Percentiles rank a stretch among this genome's conserved stretches.
These are phyloP conservation scores for Malthinus seriepunctatus DNA, from an alignment of 2,888 invertebrate genomes.

Conservation along the genomic window DNA sequence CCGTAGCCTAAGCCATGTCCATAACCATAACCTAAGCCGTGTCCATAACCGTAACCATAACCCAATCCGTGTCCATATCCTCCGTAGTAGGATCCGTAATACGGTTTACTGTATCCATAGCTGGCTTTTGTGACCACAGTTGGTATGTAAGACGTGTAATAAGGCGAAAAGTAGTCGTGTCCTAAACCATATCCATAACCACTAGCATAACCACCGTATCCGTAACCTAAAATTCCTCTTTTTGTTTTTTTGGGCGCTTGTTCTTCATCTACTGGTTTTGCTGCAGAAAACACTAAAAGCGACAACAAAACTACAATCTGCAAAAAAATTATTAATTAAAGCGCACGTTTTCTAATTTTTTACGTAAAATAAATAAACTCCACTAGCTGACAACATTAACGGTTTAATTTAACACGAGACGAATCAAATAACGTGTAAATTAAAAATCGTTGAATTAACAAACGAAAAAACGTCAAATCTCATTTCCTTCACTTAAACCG, in stretches of 20 bases:
- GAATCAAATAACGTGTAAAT: background rate
- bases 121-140: slow-evolving; percentile 25
- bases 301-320: slow-evolving; percentile 23
- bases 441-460: background rate
- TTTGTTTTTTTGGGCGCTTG: slow-evolving; percentile 40
- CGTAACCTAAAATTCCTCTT: slow-evolving; percentile 39
- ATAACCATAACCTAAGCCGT: slow-evolving; percentile 22
- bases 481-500: no score
- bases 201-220: slow-evolving; percentile 31
- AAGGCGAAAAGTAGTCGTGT: slow-evolving; percentile 22
- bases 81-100: slow-evolving; percentile 12
- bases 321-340: background rate
- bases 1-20: slow-evolving; percentile 24
- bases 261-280: slow-evolving; percentile 33
- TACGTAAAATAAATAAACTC: background rate
- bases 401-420: no score
- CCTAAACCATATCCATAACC: slow-evolving; percentile 33
- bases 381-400: background rate
- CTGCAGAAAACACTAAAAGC: slow-evolving; percentile 24
- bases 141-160: slow-evolving; percentile 19
- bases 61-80: slow-evolving; percentile 22
- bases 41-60: slow-evolving; percentile 31
- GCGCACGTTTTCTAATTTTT: background rate
- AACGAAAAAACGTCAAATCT: background rate
- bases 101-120: slow-evolving; percentile 16